Percentiles rank a stretch among this genome's conserved stretches.
Conservation (phyloP, 1,140 invertebrate genomes). For the Ips typographus region DNA sequence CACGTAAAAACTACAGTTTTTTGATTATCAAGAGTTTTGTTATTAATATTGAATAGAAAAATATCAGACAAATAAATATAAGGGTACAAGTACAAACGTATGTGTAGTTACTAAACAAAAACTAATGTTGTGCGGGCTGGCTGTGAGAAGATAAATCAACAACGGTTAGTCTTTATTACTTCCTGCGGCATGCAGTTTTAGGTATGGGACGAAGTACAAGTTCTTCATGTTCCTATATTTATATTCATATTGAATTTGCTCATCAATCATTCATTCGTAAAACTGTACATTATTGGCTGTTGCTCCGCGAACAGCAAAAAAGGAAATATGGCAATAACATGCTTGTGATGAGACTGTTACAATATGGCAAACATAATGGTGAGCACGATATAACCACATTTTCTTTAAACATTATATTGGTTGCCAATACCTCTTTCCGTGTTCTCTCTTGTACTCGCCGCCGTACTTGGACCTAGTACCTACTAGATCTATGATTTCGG, state of each 20-base stretch:
- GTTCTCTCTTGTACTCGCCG: slow-evolving; percentile 95
- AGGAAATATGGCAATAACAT: slow-evolving; percentile 32
- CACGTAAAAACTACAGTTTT: no score
- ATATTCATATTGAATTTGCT: not conserved
- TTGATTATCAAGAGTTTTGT: no score
- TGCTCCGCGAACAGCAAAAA: not conserved
- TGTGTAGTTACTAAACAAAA: slow-evolving; percentile 26
- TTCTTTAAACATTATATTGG: slow-evolving; percentile 24
- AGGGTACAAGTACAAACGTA: not conserved
- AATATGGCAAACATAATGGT: slow-evolving; percentile 6
- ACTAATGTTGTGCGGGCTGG: slow-evolving; percentile 44
- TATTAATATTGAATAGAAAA: no score
- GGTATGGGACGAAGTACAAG: slow-evolving; percentile 38
- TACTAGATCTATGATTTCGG: slow-evolving; percentile 98
- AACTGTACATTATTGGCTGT: slow-evolving; percentile 4
- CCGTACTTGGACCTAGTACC: slow-evolving; percentile 97
- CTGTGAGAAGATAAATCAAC: slow-evolving; percentile 39
- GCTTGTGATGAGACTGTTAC: slow-evolving; percentile 1
- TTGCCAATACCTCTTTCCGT: slow-evolving; percentile 89
- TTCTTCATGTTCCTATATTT: slow-evolving; percentile 17
- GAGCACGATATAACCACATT: slow-evolving; percentile 32
- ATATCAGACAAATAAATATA: no score
- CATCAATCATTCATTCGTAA: not conserved
- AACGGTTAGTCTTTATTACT: slow-evolving; percentile 17
- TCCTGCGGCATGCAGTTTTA: slow-evolving; percentile 27